Conservation (phyloP, 2,797 vertebrate genomes). For the Pseudochaenichthys georgianus region DNA sequence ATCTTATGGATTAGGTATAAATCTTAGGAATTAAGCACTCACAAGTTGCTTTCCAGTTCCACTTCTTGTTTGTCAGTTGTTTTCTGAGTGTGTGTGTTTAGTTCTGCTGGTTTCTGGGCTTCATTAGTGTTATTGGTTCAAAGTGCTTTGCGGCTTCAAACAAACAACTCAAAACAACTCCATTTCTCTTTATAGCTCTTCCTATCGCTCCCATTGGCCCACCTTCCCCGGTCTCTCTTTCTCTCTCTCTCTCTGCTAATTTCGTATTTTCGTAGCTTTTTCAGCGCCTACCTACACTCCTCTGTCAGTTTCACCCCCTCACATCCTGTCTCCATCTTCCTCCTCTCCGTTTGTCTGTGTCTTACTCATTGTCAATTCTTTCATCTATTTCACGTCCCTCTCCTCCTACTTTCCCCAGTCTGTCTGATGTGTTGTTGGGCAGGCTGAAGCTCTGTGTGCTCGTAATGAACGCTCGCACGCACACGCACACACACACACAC, state of each 20-base stretch:
- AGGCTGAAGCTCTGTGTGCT: slow-evolving; percentile 59
- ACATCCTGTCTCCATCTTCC: slow-evolving; percentile 58
- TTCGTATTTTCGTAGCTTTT: slow-evolving; percentile 47
- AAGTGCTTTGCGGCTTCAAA: slow-evolving; percentile 63
- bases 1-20: too few relatives aligned
- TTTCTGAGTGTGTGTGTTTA: slow-evolving; percentile 5
- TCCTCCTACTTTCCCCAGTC: slow-evolving; percentile 59
- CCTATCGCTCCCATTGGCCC: slow-evolving; percentile 10
- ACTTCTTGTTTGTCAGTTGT: slow-evolving; percentile 3
- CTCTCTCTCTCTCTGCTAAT: slow-evolving; percentile 33
- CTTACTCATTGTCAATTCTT: slow-evolving; percentile 72
- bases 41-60: slow-evolving; percentile 14
- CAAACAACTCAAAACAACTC: slow-evolving; percentile 43
- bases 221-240: slow-evolving; percentile 29
- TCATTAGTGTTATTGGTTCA: slow-evolving; percentile 65
- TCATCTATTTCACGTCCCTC: slow-evolving; percentile 66
- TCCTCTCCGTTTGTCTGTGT: slow-evolving; percentile 57
- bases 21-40: background rate
- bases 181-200: slow-evolving; percentile 23
- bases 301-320: slow-evolving; percentile 63
- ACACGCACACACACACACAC: accelerated
- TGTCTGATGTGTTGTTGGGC: slow-evolving; percentile 69
- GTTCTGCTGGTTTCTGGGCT: slow-evolving; percentile 37
- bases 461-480: slow-evolving; percentile 50
- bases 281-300: slow-evolving; percentile 58